Percentiles rank a stretch among this genome's conserved stretches.
phyloP scores from a whole-genome alignment of 2,113 vertebrate species.

The Rutilus rutilus region DNA sequence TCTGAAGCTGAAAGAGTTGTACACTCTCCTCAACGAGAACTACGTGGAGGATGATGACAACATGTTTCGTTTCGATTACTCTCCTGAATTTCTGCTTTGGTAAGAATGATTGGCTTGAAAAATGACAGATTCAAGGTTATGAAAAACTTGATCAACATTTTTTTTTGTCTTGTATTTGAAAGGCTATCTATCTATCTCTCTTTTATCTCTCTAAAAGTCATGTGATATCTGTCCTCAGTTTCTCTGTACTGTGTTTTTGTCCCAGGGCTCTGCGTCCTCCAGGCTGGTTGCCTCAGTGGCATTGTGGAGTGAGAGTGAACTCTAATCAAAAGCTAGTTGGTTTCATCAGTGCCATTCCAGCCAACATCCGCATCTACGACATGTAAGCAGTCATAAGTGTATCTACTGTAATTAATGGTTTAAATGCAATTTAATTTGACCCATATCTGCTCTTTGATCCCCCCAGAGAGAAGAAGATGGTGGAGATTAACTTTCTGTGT shows the following conservation, averaged over 20 bases:
- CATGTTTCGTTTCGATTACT: slow-evolving; percentile 99
- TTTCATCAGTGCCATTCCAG: slow-evolving; percentile 98
- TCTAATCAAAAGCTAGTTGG: slow-evolving; percentile 97
- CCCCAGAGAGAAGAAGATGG: slow-evolving; percentile 95
- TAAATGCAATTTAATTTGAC: not conserved
- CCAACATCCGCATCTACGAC: slow-evolving; percentile 92
- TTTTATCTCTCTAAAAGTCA: not conserved
- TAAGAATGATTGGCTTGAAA: slow-evolving; percentile 66
- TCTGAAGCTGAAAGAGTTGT: slow-evolving; percentile 92
- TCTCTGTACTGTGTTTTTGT: not conserved
- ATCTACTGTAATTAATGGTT: not conserved
- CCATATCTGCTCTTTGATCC: not conserved
- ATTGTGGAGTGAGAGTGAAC: slow-evolving; percentile 95
- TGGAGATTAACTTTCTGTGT: slow-evolving; percentile 98
- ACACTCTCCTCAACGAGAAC: slow-evolving; percentile 97
- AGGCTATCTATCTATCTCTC: not conserved
- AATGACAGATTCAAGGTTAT: not conserved
- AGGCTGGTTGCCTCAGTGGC: slow-evolving; percentile 97
- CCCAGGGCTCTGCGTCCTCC: slow-evolving; percentile 94
- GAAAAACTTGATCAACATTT: not conserved
- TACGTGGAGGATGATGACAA: slow-evolving; percentile 99
- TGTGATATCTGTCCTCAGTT: not conserved
- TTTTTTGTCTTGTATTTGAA: not conserved
- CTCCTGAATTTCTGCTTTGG: slow-evolving; percentile 96
- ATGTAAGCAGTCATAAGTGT: slow-evolving; percentile 71